Percentiles rank a stretch among this genome's conserved stretches.
Evolutionary conservation across 2,888 invertebrate genomes (phyloP).

Genomic region (Euzetes globulus): DNA sequence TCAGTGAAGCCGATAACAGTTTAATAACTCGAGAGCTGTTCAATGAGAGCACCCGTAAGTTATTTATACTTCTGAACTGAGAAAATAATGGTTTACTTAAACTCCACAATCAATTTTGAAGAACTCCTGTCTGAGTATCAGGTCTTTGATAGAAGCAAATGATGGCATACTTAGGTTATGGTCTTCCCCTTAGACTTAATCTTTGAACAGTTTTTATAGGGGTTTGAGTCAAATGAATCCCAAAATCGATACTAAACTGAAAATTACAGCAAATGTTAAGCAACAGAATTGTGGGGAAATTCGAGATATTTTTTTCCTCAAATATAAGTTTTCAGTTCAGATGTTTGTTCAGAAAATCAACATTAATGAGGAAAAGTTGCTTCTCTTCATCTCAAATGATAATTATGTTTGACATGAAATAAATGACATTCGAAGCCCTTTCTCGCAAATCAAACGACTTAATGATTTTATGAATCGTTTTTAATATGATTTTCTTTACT

Average conservation of each 20-base stretch:
- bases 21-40: constrained; percentile 15
- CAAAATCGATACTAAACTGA: no score
- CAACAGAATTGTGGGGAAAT: no score
- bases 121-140: no score
- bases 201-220: no score
- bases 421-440: not conserved
- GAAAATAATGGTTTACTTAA: not conserved
- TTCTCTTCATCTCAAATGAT: not conserved
- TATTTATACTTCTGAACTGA: not conserved
- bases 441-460: not conserved
- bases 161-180: no score
- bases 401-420: not conserved
- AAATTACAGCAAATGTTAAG: no score
- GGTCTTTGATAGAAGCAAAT: no score
- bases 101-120: not conserved
- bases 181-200: no score
- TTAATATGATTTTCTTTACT: no score
- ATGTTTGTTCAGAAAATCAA: not conserved
- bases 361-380: not conserved
- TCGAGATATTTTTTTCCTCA: no score
- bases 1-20: constrained; percentile 24
- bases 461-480: not conserved
- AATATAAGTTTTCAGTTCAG: not conserved
- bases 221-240: no score
- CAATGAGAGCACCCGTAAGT: not conserved